phyloP scores from a whole-genome alignment of 2,888 invertebrate species.

The Allacma fusca region DNA sequence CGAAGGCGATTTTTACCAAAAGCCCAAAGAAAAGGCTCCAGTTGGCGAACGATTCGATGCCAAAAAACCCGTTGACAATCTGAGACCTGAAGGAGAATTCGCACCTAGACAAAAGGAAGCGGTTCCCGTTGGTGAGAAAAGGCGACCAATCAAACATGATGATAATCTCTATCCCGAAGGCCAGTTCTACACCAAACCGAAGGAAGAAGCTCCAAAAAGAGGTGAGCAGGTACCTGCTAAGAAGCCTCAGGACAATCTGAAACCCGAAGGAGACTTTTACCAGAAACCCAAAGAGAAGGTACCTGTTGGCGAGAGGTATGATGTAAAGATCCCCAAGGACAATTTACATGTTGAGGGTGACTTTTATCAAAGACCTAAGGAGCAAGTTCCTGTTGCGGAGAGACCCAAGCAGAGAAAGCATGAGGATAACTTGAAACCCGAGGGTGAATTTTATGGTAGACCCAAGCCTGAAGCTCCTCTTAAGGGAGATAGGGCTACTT shows the following conservation, averaged over 20 bases:
- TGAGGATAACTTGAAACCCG: constrained; percentile 68
- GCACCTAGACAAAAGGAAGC: constrained; percentile 67
- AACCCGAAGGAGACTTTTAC: constrained; percentile 64
- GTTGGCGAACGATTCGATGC: constrained; percentile 42
- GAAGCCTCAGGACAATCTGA: constrained; percentile 71
- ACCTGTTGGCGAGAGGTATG: constrained; percentile 52
- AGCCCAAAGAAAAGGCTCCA: constrained; percentile 26
- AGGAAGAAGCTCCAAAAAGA: constrained; percentile 65
- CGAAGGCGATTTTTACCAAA: constrained; percentile 40
- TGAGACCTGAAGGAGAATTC: constrained; percentile 71
- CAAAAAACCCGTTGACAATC: constrained; percentile 62
- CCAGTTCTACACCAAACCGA: constrained; percentile 68
- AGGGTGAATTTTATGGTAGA: constrained; percentile 69
- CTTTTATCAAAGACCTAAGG: constrained; percentile 67
- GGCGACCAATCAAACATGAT: constrained; percentile 64
- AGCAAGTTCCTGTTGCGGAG: constrained; percentile 63
- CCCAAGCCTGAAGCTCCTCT: constrained; percentile 64
- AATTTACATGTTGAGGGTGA: constrained; percentile 72
- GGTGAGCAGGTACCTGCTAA: constrained; percentile 65
- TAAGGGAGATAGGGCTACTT: too few relatives aligned
- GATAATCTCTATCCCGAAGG: constrained; percentile 70
- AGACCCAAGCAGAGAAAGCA: constrained; percentile 64
- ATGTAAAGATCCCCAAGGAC: constrained; percentile 66
- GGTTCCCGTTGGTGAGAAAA: constrained; percentile 63
- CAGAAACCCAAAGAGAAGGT: constrained; percentile 61